phyloP scores from a whole-genome alignment of 2,888 invertebrate species.

The Apocheima hispidaria region DNA sequence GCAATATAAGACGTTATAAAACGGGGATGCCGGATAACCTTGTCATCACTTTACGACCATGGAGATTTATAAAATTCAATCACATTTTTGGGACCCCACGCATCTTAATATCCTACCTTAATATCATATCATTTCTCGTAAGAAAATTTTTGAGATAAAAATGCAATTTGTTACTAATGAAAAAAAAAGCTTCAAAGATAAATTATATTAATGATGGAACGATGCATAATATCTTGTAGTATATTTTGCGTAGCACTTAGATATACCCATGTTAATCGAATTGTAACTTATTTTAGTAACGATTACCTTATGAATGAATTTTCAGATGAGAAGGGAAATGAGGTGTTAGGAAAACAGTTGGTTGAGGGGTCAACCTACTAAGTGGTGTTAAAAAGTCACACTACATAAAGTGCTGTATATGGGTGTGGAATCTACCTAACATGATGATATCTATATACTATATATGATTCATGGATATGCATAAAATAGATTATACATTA shows the following conservation, averaged over 20 bases:
- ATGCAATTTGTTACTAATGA: slow-evolving; percentile 20
- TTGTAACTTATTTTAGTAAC: too few relatives aligned
- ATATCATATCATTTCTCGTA: slow-evolving; percentile 15
- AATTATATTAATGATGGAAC: slow-evolving; percentile 6
- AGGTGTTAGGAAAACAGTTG: too few relatives aligned
- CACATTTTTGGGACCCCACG: slow-evolving; percentile 38
- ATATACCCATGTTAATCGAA: neutral
- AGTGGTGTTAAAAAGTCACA: too few relatives aligned
- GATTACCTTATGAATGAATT: too few relatives aligned
- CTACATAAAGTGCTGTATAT: too few relatives aligned
- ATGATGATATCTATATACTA: too few relatives aligned
- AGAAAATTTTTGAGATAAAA: slow-evolving; percentile 22
- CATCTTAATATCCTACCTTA: slow-evolving; percentile 24
- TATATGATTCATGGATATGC: too few relatives aligned
- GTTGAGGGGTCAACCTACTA: too few relatives aligned
- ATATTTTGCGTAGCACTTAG: neutral
- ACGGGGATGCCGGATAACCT: slow-evolving; percentile 24
- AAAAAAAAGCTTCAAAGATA: neutral
- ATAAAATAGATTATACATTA: too few relatives aligned
- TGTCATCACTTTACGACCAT: slow-evolving; percentile 29
- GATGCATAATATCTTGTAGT: neutral
- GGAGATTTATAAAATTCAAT: slow-evolving; percentile 41
- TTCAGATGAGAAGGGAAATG: too few relatives aligned
- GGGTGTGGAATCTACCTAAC: too few relatives aligned
- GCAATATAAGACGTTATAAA: slow-evolving; percentile 22